A percentile compares a stretch with the other conserved stretches of the same genome.
phyloP scores from a whole-genome alignment of 2,797 vertebrate genomes.

The Molossus alvarezi region DNA sequence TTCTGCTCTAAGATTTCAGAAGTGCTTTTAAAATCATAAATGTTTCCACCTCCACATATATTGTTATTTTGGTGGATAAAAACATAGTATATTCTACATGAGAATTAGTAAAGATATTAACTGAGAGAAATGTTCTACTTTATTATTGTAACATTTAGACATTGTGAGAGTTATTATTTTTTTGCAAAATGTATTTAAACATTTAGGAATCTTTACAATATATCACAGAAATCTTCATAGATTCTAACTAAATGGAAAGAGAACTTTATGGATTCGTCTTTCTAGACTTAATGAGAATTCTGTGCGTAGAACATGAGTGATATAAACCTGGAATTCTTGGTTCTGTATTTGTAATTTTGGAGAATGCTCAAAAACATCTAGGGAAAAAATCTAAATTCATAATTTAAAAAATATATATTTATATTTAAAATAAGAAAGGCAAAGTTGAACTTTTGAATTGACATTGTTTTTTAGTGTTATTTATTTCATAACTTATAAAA shows the following conservation, averaged over 20 bases:
- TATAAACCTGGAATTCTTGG: neutral
- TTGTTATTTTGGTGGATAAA: constrained; percentile 73
- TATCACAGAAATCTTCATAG: constrained; percentile 76
- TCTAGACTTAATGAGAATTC: constrained; percentile 33
- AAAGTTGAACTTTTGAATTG: constrained; percentile 81
- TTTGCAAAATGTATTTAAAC: constrained; percentile 73
- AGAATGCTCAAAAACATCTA: constrained; percentile 62
- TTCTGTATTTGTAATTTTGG: constrained; percentile 51
- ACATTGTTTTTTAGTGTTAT: constrained; percentile 89
- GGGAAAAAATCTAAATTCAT: constrained; percentile 62
- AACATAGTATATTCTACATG: constrained; percentile 68
- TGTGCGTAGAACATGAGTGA: constrained; percentile 33
- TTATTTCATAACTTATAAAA: constrained; percentile 91
- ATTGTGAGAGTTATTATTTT: constrained; percentile 80
- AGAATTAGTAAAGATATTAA: constrained; percentile 69
- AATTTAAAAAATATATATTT: constrained; percentile 82
- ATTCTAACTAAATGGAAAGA: constrained; percentile 72
- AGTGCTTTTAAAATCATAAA: constrained; percentile 76
- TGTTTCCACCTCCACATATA: constrained; percentile 58
- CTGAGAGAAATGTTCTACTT: constrained; percentile 75
- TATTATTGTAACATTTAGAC: constrained; percentile 77
- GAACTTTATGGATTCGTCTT: constrained; percentile 60
- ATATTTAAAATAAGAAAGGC: constrained; percentile 86
- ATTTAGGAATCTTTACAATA: constrained; percentile 68
- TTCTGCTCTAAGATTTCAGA: constrained; percentile 79